Evolutionary conservation across 2,888 invertebrate genomes (phyloP), one percentile per base, ranked within the genome.

Genomic region (Thymelicus lineola): DNA sequence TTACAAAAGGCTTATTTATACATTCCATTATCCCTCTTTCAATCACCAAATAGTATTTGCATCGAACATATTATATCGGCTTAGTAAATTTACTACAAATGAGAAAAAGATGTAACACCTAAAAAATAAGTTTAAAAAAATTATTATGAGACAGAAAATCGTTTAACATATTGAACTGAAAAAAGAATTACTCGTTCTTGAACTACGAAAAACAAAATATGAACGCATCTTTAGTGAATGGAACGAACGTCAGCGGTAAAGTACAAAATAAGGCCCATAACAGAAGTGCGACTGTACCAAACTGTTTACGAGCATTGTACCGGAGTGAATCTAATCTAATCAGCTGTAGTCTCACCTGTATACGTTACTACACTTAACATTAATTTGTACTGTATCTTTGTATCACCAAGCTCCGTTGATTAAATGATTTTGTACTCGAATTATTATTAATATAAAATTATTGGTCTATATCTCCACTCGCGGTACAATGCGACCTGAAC

Each of bases 361-460:
- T 77, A 81, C 79, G 80, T 83, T 79, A 81, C 85, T 88, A 89
- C 77, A 78, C 90, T 92, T 91, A 93, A 86, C 80, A 89, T 85
- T 92, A 93, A 91, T 93, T 93, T 93, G 92, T 93, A 93, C 92
- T 93, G 90, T 83, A 77, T 74, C 36, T 81, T 83, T 85, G 83
- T 87, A 83, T 82, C 84, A 88, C 89, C 90, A 86, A 85, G 73
- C 90, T 76, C 88, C 91, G 89, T 82, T 90, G 55, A 83, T 77
- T 86, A 76, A 82, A 80, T 84, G 84, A 84, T 82, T 90, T 91
- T 90, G 91, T 92, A 92, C 91, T 91, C 42, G 63, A 38, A 59
- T 66, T 53, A 84, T 86, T 83, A 38, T 48, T 59, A 36, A 72
- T 78, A 79, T 76, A 76, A 72, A 71, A 79, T 76, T 73, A 79